These are phyloP conservation scores for Aporophyla nigra DNA, from an alignment of 2,888 invertebrate genomes.

Conservation along the genomic window DNA sequence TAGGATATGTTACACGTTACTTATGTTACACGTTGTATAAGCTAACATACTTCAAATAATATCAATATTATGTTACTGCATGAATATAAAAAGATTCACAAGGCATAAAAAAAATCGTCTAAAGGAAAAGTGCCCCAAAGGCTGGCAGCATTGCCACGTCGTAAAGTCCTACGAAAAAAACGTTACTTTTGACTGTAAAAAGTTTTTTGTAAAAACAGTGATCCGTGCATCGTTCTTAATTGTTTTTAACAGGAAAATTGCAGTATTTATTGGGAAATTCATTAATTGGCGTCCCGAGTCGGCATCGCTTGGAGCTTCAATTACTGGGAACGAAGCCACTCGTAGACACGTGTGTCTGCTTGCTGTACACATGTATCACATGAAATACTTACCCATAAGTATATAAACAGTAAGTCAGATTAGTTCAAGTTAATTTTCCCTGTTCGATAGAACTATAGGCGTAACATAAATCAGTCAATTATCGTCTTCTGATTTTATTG, in stretches of 20 bases:
- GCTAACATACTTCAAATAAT: no score
- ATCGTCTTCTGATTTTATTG: not conserved
- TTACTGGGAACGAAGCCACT: slow-evolving; percentile 2
- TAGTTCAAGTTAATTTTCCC: no score
- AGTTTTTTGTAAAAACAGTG: not conserved
- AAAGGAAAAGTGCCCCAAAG: no score
- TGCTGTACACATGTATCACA: not conserved
- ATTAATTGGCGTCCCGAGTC: not conserved
- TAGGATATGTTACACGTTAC: no score
- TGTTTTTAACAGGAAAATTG: not conserved
- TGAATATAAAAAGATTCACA: no score
- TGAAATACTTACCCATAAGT: not conserved
- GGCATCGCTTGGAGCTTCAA: not conserved
- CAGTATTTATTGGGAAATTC: not conserved
- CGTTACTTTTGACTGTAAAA: not conserved
- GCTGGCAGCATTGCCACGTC: no score
- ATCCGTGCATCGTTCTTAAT: not conserved
- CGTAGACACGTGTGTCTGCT: not conserved
- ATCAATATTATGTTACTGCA: no score
- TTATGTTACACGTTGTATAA: no score
- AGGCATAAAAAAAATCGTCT: no score
- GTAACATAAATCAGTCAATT: not conserved
- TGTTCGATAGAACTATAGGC: no score
- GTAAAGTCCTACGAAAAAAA: not conserved
- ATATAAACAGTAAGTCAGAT: no score